These are phyloP conservation scores for Sanderia malayensis DNA, from an alignment of 30 jellyfish, hydroid and myxozoan species.

Conservation along the genomic window DNA sequence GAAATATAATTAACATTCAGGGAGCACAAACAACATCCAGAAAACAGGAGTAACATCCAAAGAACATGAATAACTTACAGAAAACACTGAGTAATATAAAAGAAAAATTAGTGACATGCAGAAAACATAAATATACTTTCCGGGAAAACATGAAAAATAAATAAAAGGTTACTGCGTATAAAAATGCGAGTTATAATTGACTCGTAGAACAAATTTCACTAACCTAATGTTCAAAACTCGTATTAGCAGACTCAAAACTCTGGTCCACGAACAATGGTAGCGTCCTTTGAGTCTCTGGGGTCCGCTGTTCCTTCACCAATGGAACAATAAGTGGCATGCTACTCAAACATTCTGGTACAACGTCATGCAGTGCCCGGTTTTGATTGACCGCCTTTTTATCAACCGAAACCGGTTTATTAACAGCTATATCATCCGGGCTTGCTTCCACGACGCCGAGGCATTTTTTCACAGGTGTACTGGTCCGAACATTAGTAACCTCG, in stretches of 20 bases:
- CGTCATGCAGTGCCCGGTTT: slow-evolving; percentile 9
- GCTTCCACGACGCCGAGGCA: neutral
- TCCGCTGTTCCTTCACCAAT: neutral
- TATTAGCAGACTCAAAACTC: slow-evolving; percentile 29
- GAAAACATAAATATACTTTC: no score
- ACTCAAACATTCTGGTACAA: slow-evolving; percentile 44
- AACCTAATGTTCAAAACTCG: slow-evolving; percentile 7
- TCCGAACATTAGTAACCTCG: neutral
- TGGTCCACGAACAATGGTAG: slow-evolving; percentile 54
- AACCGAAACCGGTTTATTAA: neutral
- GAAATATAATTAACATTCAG: no score
- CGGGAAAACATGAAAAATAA: no score
- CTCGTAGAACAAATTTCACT: no score
- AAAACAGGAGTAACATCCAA: no score
- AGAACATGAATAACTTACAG: no score
- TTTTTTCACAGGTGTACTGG: slow-evolving; percentile 12
- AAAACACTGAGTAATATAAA: no score
- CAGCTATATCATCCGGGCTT: neutral
- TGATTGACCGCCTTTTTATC: neutral
- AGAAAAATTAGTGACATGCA: no score
- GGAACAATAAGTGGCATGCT: slow-evolving; percentile 56
- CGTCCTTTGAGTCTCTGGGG: slow-evolving; percentile 5
- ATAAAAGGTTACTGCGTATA: no score
- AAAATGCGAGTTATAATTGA: no score
- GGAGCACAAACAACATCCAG: no score